A percentile compares a stretch with the other conserved stretches of the same genome.
phyloP scores from a whole-genome alignment of 2,888 invertebrate genomes.

The Sinotaia quadrata region DNA sequence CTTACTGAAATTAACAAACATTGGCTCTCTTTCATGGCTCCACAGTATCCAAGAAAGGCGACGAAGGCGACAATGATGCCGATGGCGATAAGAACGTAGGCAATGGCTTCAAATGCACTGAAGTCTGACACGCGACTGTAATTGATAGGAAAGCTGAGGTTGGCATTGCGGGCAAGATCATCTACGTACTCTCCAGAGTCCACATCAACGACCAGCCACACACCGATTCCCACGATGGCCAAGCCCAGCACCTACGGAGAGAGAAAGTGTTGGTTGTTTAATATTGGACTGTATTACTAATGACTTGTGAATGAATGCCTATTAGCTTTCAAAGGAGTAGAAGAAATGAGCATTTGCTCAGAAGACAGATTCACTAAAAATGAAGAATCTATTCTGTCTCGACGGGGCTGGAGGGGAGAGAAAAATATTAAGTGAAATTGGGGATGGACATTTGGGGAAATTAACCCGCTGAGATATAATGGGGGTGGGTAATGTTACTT shows the following conservation, averaged over 20 bases:
- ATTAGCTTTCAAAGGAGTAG: too few relatives aligned
- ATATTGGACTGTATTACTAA: too few relatives aligned
- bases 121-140: conserved; percentile 76
- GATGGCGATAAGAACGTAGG: conserved; percentile 82
- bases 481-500: too few relatives aligned
- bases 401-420: too few relatives aligned
- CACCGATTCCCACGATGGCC: conserved; percentile 80
- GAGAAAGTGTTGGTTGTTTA: too few relatives aligned
- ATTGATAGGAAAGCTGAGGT: conserved; percentile 13
- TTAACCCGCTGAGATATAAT: too few relatives aligned
- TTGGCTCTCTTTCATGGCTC: conserved; percentile 84
- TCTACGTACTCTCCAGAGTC: conserved; percentile 80
- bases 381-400: too few relatives aligned
- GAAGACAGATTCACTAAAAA: too few relatives aligned
- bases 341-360: too few relatives aligned
- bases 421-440: too few relatives aligned
- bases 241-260: conserved; percentile 80
- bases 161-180: neutral
- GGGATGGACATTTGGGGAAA: too few relatives aligned
- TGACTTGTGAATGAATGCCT: too few relatives aligned
- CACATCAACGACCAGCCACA: conserved; percentile 84
- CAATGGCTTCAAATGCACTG: conserved; percentile 79
- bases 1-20: conserved; percentile 84
- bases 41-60: conserved; percentile 87
- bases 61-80: conserved; percentile 83